Evolutionary conservation across 2,888 invertebrate species (phyloP), one percentile per base, ranked within the genome.

Genomic region (Belgica antarctica): DNA sequence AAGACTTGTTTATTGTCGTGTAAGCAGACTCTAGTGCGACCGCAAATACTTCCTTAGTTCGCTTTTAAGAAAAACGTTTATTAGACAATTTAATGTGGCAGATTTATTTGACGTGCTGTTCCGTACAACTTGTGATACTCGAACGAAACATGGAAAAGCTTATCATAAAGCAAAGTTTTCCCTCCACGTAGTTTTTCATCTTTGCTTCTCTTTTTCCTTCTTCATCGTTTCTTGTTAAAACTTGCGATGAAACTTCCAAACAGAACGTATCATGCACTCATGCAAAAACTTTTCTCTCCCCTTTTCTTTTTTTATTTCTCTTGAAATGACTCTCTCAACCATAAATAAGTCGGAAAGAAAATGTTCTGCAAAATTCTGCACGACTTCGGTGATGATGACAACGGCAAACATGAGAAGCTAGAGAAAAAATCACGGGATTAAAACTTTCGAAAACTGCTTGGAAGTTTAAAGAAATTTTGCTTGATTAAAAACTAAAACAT

Each of bases 51-150:
- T 17, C n/a, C n/a, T n/a, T n/a, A n/a, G n/a, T n/a, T n/a, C n/a
- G 15, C n/a, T n/a, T n/a, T n/a, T n/a, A 22, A 52, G 19, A 52
- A 19, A 57, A 66, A 68, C 57, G 68, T 47, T 68, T 68, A 68
- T 57, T 57, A 68, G 68, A 68, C 57, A 28, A 68, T 68, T 57
- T 68, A 57, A 68, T 52, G 68, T 68, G 68, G 46, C 68, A 68
- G 68, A 68, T 68, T 68, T 68, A 68, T 57, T 68, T 68, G 68
- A 68, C 68, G 46, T 31, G 66, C 41, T 25, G 19, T 52, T 52
- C 12, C 59, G 25, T 12, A 27, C 12, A 59, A 59, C 8, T 41
- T 41, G 12, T 15, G 52, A 22, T 17, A 52, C 19, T 52, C 2
- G 22, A 22, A 10, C 22, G 52, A 59, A 59, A 59, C n/a, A n/a